Evolutionary conservation across 2,797 vertebrate genomes (phyloP).

Genomic region (Philypnodon macrostomus): DNA sequence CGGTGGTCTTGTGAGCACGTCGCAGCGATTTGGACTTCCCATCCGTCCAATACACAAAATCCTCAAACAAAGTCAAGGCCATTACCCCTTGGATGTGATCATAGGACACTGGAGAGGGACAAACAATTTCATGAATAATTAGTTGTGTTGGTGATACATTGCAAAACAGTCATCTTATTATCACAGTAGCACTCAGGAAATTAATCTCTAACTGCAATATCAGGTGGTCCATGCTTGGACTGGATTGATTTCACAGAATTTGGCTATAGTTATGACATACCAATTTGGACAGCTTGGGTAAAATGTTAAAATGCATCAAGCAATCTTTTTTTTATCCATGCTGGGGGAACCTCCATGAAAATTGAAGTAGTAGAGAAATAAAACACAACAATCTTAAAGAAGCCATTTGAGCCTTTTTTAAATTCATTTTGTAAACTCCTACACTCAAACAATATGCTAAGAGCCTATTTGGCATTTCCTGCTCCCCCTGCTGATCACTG

Average conservation of each 20-base stretch:
- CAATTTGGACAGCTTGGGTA: neutral
- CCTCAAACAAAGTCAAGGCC: slow-evolving; percentile 95
- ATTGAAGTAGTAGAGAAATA: no score
- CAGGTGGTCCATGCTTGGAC: neutral
- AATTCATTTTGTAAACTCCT: no score
- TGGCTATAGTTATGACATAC: no score
- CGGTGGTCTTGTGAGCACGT: slow-evolving; percentile 94
- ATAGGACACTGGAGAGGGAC: slow-evolving; percentile 84
- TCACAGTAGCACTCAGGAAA: neutral
- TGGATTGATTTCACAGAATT: no score
- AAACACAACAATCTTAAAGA: no score
- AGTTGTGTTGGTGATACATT: neutral
- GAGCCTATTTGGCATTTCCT: no score
- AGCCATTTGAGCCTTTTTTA: no score
- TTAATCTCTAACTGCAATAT: neutral
- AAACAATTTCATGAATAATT: slow-evolving; percentile 26
- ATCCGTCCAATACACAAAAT: slow-evolving; percentile 98
- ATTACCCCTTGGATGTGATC: slow-evolving; percentile 95
- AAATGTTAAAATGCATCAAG: no score
- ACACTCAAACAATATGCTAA: no score
- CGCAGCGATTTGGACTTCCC: slow-evolving; percentile 97
- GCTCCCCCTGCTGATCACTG: no score
- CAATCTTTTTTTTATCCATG: no score
- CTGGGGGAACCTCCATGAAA: no score
- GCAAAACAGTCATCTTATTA: neutral